These are phyloP conservation scores for Odontamblyopus rebecca DNA, from an alignment of 2,797 vertebrate genomes.

Conservation along the genomic window DNA sequence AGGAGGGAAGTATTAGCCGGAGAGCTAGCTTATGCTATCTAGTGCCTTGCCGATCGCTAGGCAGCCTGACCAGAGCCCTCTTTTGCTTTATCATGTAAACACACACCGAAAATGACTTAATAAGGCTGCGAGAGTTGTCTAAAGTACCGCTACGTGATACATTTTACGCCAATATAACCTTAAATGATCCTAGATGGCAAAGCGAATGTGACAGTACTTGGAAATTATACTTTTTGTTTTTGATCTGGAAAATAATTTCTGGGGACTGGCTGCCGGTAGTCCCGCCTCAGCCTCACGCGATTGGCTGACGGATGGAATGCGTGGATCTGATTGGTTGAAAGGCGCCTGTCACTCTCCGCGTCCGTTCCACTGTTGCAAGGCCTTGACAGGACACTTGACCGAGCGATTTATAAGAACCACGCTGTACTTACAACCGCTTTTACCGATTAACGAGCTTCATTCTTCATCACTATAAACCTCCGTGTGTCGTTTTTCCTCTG, in stretches of 20 bases:
- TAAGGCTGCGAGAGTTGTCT: conserved; percentile 28
- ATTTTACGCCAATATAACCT: background rate
- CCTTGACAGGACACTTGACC: conserved; percentile 71
- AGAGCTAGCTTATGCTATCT: conserved; percentile 58
- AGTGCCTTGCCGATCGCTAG: conserved; percentile 68
- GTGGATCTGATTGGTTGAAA: conserved; percentile 54
- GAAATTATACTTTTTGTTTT: conserved; percentile 73
- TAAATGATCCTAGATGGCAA: background rate
- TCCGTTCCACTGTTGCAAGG: conserved; percentile 62
- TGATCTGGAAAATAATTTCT: conserved; percentile 72
- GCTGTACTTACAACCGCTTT: background rate
- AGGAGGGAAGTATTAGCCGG: conserved; percentile 56
- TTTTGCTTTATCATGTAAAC: conserved; percentile 80
- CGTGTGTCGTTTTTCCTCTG: accelerated
- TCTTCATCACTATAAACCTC: background rate
- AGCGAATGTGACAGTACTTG: conserved; percentile 24
- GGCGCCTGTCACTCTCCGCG: conserved; percentile 49
- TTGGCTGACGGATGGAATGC: conserved; percentile 55
- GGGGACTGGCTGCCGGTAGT: conserved; percentile 66
- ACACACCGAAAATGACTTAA: conserved; percentile 48
- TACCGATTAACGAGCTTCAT: background rate
- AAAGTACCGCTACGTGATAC: conserved; percentile 38
- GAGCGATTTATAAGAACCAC: conserved; percentile 41
- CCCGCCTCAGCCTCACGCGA: conserved; percentile 52
- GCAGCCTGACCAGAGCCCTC: conserved; percentile 59